Conservation (phyloP, 1,140 invertebrate genomes). For the Drosophila bocki region DNA sequence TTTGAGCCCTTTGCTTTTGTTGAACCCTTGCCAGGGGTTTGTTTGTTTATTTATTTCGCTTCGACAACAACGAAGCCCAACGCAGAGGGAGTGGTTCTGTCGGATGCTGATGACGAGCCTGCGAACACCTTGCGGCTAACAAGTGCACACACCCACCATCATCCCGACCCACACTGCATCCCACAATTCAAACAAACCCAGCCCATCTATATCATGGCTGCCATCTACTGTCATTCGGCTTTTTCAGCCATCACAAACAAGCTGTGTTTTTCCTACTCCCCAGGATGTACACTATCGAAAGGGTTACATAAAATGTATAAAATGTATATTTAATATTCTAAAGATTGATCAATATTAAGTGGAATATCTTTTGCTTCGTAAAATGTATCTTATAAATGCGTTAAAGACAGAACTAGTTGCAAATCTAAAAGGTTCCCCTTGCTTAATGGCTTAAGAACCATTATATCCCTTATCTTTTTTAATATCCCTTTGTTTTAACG, state of each 20-base stretch:
- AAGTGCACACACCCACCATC: conserved; percentile 56
- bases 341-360: not conserved
- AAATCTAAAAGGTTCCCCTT: no score
- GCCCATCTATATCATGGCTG: conserved; percentile 17
- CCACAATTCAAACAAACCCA: not conserved
- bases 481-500: not conserved
- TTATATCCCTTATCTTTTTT: not conserved
- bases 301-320: not conserved
- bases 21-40: conserved; percentile 52
- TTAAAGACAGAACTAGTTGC: no score
- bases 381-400: no score
- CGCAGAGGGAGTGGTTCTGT: conserved; percentile 12
- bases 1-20: conserved; percentile 73
- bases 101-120: conserved; percentile 29
- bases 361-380: not conserved
- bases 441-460: not conserved
- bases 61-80: conserved; percentile 31
- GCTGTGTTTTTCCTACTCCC: conserved; percentile 45
- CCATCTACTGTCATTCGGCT: conserved; percentile 33
- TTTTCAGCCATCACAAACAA: conserved; percentile 66
- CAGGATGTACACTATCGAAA: conserved; percentile 1
- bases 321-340: not conserved
- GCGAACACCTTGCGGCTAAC: conserved; percentile 71
- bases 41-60: conserved; percentile 75
- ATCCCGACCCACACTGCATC: conserved; percentile 2